phyloP scores from a whole-genome alignment of 2,797 vertebrate genomes.

The Eospalax fontanierii region DNA sequence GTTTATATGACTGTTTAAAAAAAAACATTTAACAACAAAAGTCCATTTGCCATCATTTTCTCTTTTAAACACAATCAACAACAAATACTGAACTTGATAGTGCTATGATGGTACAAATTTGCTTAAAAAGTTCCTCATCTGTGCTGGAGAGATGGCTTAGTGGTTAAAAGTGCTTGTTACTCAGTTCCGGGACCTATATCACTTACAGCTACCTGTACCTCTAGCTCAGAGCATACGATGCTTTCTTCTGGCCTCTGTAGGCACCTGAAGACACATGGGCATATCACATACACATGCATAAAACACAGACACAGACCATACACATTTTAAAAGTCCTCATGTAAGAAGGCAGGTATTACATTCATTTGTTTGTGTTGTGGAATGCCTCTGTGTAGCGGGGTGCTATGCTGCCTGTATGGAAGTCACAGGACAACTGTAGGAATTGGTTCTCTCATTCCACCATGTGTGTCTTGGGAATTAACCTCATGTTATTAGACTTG shows the following conservation, averaged over 20 bases:
- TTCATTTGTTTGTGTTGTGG: too few species aligned
- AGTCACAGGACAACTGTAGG: too few species aligned
- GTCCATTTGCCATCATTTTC: background rate
- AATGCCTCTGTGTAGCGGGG: too few species aligned
- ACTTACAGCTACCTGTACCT: background rate
- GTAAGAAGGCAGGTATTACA: too few species aligned
- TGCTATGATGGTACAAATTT: slow-evolving; percentile 19
- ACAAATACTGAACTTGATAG: background rate
- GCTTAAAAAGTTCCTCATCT: background rate
- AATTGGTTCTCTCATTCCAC: too few species aligned
- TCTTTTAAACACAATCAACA: background rate
- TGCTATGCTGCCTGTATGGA: too few species aligned
- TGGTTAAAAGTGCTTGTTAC: too few species aligned
- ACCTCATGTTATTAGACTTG: too few species aligned
- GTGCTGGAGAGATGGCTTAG: background rate
- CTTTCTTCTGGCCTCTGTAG: background rate
- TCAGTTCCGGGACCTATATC: background rate
- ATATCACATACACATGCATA: background rate
- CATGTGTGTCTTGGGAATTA: too few species aligned
- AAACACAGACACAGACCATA: background rate
- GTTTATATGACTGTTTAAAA: background rate
- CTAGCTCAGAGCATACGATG: background rate
- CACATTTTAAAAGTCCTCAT: background rate
- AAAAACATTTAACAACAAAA: background rate
- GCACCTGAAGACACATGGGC: background rate